Base-by-base conservation (phyloP, 2,797 vertebrate species). In the Lepus oiostolus region DNA sequence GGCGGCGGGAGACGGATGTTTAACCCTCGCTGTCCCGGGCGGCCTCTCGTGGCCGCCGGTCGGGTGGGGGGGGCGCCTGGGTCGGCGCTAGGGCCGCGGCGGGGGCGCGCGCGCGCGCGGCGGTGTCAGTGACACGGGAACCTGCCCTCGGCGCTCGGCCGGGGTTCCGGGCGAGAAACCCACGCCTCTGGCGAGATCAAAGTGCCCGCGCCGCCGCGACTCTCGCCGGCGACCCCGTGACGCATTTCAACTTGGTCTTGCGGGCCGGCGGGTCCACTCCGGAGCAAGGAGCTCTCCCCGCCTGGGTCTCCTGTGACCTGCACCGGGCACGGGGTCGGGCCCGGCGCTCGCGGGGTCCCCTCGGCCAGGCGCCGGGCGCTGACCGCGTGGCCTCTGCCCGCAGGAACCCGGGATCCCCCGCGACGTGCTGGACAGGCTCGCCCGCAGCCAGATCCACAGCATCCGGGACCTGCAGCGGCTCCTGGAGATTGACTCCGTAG, bases 381-480 rank as follows among this genome's bases (percentile, higher is more conserved):
- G 90, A 81, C 90, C 24, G 71, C 75, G 52, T 85, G 74, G 88
- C 84, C 58, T 98, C 83, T 98, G 92, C 97, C 96, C 95, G 80
- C 98, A 99, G 99, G 99, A 99, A 98, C 99, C 99, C 93, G 98
- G 99, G 98, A 99, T 99, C 98, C 99, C 99, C 96, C 99, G 99
- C 98, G 99, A 99, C 98, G 98, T 99, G 97, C 99, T 99, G 94
- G 99, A 99, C 98, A 98, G 99, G 90, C 98, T 99, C 98, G 99
- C 99, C 86, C 99, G 99, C 99, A 99, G 99, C 97, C 99, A 99
- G 98, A 99, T 99, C 98, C 99, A 99, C 98, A 99, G 99, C 99
- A 99, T 99, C 98, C 99, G 99, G 98, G 99, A 99, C 98, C 99
- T 99, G 98, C 99, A 99, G 99, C 99, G 99, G 98, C 98, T 99